phyloP scores from a whole-genome alignment of 2,797 vertebrate genomes.

The Zalophus californianus region DNA sequence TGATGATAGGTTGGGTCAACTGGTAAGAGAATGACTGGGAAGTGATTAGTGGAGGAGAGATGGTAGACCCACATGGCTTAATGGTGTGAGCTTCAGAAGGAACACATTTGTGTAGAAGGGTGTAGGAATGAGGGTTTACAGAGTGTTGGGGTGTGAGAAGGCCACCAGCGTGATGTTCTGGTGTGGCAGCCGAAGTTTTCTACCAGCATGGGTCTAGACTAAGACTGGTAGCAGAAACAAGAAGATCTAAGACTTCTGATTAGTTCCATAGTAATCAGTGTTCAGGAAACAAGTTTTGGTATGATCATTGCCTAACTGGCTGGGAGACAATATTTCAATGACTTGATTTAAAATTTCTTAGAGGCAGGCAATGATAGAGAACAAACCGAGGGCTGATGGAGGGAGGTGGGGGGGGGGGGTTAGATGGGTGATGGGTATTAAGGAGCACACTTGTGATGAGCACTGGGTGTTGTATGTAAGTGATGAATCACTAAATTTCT shows the following conservation, averaged over 20 bases:
- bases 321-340: not conserved
- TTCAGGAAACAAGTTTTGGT: not conserved
- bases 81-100: not conserved
- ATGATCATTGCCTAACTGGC: not conserved
- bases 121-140: not conserved
- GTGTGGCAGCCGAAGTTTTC: not conserved
- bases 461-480: not conserved
- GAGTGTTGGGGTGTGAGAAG: not conserved
- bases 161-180: fast-evolving
- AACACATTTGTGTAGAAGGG: not conserved
- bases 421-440: not conserved
- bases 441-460: not conserved
- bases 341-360: slow-evolving; percentile 33
- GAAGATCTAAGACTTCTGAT: not conserved
- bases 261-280: not conserved
- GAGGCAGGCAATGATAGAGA: not conserved
- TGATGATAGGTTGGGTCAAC: not conserved
- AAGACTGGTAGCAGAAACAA: not conserved
- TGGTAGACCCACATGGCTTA: not conserved
- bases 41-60: not conserved
- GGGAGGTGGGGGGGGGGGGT: not conserved
- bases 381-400: not conserved
- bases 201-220: not conserved
- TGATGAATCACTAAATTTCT: not conserved
- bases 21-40: not conserved